Conservation (phyloP, 2,888 invertebrate species). For the Nomada goodeniana region DNA sequence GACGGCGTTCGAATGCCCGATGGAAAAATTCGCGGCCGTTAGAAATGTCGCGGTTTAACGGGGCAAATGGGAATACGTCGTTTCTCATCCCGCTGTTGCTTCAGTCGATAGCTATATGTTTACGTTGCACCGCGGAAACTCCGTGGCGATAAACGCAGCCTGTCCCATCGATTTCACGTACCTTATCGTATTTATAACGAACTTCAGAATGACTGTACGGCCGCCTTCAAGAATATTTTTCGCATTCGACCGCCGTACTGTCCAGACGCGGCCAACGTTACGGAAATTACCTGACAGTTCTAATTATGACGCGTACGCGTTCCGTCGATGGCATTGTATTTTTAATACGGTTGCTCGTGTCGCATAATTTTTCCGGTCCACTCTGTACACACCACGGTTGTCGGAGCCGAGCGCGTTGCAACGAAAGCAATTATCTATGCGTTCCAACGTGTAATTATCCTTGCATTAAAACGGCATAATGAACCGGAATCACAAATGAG, state of each 20-base stretch:
- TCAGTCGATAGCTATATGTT: conserved; percentile 50
- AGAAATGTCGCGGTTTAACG: conserved; percentile 48
- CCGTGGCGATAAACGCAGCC: background rate
- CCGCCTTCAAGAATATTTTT: conserved; percentile 22
- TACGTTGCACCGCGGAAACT: conserved; percentile 28
- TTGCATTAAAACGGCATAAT: conserved; percentile 9
- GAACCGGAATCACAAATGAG: conserved; percentile 16
- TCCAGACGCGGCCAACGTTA: conserved; percentile 25
- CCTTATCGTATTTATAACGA: conserved; percentile 15
- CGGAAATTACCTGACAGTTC: conserved; percentile 37
- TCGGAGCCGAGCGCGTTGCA: background rate
- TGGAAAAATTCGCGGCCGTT: conserved; percentile 41
- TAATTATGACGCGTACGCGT: conserved; percentile 35
- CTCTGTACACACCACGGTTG: background rate
- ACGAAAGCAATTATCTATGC: conserved; percentile 2
- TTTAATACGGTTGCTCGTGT: conserved; percentile 30
- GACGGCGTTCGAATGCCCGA: conserved; percentile 34
- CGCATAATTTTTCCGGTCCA: conserved; percentile 1
- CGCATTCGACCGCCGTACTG: background rate
- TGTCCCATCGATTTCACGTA: background rate
- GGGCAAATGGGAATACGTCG: conserved; percentile 47
- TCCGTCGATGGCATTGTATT: conserved; percentile 7
- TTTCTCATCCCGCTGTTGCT: conserved; percentile 44
- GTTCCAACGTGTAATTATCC: conserved; percentile 38
- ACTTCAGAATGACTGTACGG: background rate